Evolutionary conservation across 2,888 invertebrate species (phyloP).

Genomic region (Lasius fuliginosus): DNA sequence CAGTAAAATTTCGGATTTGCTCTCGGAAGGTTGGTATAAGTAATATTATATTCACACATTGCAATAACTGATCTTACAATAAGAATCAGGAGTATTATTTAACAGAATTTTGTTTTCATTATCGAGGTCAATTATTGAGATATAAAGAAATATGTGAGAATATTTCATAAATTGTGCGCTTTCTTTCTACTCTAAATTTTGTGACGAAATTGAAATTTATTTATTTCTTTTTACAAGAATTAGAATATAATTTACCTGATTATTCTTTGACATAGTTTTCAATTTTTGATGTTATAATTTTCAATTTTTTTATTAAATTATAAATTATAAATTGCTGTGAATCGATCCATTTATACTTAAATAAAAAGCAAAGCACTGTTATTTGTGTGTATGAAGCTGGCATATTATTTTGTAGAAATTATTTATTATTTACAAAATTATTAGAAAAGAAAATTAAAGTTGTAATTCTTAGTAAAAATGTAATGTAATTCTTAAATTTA

Average conservation of each 20-base stretch:
- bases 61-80: background rate
- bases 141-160: background rate
- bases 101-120: background rate
- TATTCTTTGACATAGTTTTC: background rate
- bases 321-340: background rate
- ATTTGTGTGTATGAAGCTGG: background rate
- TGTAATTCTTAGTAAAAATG: background rate
- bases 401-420: background rate
- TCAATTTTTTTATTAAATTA: background rate
- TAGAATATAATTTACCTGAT: background rate
- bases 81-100: background rate
- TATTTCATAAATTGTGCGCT: background rate
- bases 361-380: background rate
- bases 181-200: background rate
- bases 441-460: too few species aligned
- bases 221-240: background rate
- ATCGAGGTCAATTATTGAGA: background rate
- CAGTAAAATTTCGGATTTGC: conserved; percentile 74
- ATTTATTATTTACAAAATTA: too few species aligned
- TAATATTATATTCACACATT: background rate
- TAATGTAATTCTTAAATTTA: too few species aligned
- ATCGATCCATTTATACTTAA: background rate
- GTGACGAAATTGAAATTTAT: background rate
- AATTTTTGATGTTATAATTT: background rate
- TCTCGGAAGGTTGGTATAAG: conserved; percentile 90